Evolutionary conservation across 2,113 vertebrate genomes (phyloP), one percentile per base, ranked within the genome.

Genomic region (Typhlomys cinereus): DNA sequence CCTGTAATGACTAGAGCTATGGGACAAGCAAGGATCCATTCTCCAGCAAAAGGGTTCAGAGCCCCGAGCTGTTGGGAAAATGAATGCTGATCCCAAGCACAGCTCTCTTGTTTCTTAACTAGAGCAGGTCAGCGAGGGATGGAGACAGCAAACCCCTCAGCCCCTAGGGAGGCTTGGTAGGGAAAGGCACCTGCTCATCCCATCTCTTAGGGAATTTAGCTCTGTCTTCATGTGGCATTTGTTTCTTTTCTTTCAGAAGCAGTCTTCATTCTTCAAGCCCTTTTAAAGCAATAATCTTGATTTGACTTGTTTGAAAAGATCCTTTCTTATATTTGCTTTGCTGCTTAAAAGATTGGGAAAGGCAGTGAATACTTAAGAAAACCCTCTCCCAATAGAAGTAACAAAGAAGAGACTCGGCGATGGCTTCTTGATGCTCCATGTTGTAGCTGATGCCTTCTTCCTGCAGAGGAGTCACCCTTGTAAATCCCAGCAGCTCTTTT

Each of bases 181-280:
- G 85, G 67, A 95, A 92, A 87, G 73, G 31, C 6, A 21, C 59
- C 57, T 84, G 31, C n/a, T 92, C 52, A 75, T 48, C 29, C 41
- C 85, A 39, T 66, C 92, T 90, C 46, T n/a, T 27, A 74, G 44
- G 93, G 80, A 93, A 95, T 96, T 96, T 95, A 85, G 88, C 94
- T 96, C 96, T 94, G 92, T 59, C 78, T 96, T 97, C 95, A 93
- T 93, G 94, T 94, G 78, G n/a, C 14, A 27, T 93, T 97, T 95
- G 71, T 96, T 97, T 98, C 96, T 97, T 88, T 96, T 94, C 84
- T 94, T 97, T 95, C 76, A 93, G 89, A 79, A 85, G 34, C 31
- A 27, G 1, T 85, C 59, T 54, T 87, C 64, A n/a, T 71, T 84
- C 87, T 54, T 17, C 18, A 70, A 93, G 71, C 54, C 29, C 46